Percentiles rank a stretch among this genome's conserved stretches.
Conservation (phyloP, 2,888 invertebrate species). For the Parnassius glacialis region DNA sequence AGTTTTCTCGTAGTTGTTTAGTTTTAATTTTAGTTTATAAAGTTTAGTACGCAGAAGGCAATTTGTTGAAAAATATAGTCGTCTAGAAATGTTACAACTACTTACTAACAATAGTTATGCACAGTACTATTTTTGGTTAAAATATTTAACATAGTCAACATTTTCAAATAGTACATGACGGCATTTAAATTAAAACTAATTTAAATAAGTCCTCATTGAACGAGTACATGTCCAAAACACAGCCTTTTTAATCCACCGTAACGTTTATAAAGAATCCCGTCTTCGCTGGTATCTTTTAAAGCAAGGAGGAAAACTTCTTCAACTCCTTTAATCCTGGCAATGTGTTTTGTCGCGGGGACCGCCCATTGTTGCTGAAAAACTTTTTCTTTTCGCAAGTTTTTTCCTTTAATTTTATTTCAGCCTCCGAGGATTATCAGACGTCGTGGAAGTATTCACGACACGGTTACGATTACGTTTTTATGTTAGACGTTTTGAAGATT, state of each 20-base stretch:
- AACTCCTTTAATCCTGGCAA: constrained; percentile 66
- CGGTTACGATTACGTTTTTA: constrained; percentile 37
- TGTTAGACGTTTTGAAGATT: constrained; percentile 38
- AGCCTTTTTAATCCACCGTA: constrained; percentile 24
- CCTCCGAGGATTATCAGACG: constrained; percentile 48
- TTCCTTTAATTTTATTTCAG: constrained; percentile 72
- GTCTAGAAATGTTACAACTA: too few relatives aligned
- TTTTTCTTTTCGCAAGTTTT: constrained; percentile 55
- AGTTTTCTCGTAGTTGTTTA: too few relatives aligned
- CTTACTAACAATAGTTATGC: too few relatives aligned
- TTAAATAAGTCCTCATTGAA: too few relatives aligned
- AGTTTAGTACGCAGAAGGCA: too few relatives aligned
- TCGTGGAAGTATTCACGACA: constrained; percentile 30
- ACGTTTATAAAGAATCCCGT: constrained; percentile 37
- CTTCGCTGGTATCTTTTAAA: constrained; percentile 39
- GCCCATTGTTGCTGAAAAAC: constrained; percentile 66
- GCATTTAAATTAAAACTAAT: too few relatives aligned
- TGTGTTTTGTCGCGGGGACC: constrained; percentile 72
- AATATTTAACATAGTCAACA: too few relatives aligned
- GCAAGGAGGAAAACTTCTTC: constrained; percentile 42
- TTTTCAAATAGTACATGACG: too few relatives aligned
- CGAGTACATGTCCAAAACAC: constrained; percentile 3
- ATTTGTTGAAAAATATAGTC: too few relatives aligned
- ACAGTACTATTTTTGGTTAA: too few relatives aligned
- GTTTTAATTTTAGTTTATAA: too few relatives aligned